Evolutionary conservation across 2,797 vertebrate genomes (phyloP), one percentile per base, ranked within the genome.

Genomic region (Pseudopleuronectes americanus): DNA sequence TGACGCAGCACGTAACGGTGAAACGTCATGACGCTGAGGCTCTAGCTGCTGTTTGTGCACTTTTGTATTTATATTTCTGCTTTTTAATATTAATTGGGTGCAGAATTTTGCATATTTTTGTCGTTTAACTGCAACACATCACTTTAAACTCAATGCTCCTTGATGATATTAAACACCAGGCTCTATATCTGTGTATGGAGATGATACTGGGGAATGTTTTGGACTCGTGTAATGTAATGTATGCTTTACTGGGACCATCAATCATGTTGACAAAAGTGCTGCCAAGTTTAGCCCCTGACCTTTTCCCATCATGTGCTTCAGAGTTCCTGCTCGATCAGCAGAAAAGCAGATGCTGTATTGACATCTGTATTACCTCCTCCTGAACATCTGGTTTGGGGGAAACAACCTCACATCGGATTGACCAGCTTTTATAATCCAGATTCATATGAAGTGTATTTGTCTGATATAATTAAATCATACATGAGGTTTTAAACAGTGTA

Each of bases 1-100:
- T 93, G 93, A 93, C 91, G 93, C 65, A 12, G 23, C 2, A 83
- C 79, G 74, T 26, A 82, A 16, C 12, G 4, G 0, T 0, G 1
- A 2, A 0, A 81, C 80, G 84, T 83, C 53, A 67, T 6, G 6
- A 17, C 36, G 53, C 8, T 10, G 16, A 3, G 41, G 13, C 28
- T 21, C 16, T 8, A 48, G 19, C 16, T 3, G 17, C 1, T 16
- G 0, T 43, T 24, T 24, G 3, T 23, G 33, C 49, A 45, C 14
- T 16, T 48, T 43, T 10, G 2, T 9, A 3, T 2, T 19, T 45
- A 1, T 41, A 19, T 4, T 3, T 57, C 24, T 24, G 24, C 24
- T 3, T 24, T 45, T 33, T 48, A 24, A 7, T 52, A 3, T 31
- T 45, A 0, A 9, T 60, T 64, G 56, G n/a, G 8, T 43, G 41